phyloP scores from a whole-genome alignment of 1,140 invertebrate genomes.

The Trichonephila clavipes region DNA sequence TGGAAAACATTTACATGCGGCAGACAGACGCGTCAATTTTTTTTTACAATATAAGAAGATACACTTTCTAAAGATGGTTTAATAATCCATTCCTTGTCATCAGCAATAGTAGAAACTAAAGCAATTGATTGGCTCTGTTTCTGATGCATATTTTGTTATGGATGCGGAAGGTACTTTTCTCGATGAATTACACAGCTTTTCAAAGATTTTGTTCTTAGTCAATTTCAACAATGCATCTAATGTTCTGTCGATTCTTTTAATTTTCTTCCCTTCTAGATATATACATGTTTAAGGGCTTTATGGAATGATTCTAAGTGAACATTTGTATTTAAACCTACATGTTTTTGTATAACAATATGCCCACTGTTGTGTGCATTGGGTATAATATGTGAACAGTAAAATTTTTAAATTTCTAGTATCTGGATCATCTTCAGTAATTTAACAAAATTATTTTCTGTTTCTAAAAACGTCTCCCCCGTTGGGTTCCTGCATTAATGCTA shows the following conservation, averaged over 20 bases:
- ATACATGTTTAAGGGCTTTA: conserved; percentile 27
- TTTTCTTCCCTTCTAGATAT: conserved; percentile 49
- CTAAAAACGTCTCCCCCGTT: conserved; percentile 5
- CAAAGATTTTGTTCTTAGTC: conserved; percentile 83
- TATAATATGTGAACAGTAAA: conserved; percentile 60
- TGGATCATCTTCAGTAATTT: conserved; percentile 11
- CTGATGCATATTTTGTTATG: conserved; percentile 85
- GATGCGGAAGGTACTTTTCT: background rate
- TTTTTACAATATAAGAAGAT: background rate
- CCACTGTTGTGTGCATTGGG: background rate
- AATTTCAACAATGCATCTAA: conserved; percentile 79
- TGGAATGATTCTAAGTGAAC: conserved; percentile 63
- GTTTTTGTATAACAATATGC: conserved; percentile 19
- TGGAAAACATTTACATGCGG: background rate
- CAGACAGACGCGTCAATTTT: background rate
- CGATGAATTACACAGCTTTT: conserved; percentile 81
- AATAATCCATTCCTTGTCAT: background rate
- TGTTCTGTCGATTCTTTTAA: conserved; percentile 39
- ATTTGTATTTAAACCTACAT: conserved; percentile 55
- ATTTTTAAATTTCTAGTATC: conserved; percentile 36
- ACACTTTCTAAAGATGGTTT: background rate
- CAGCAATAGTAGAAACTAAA: too few relatives aligned
- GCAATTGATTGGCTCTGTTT: conserved; percentile 2
- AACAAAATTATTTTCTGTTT: background rate
- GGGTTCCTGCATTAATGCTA: conserved; percentile 14